phyloP scores from a whole-genome alignment of 2,888 invertebrate genomes.

The Lymantria dispar region DNA sequence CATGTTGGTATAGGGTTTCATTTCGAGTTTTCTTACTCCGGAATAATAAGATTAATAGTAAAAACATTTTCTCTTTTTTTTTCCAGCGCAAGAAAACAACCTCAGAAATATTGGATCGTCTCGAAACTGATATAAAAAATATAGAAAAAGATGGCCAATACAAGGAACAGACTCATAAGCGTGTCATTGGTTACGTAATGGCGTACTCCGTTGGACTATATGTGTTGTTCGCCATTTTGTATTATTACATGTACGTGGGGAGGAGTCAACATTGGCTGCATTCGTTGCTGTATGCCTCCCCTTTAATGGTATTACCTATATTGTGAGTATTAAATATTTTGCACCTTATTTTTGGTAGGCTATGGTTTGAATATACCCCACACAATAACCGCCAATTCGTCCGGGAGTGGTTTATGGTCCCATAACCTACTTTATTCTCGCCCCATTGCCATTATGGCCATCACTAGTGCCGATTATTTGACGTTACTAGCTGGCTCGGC shows the following conservation, averaged over 20 bases:
- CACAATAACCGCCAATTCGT: too few species aligned
- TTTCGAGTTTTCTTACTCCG: too few species aligned
- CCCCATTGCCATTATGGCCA: too few species aligned
- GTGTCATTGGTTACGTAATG: constrained; percentile 90
- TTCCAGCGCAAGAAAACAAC: constrained; percentile 75
- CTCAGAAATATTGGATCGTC: constrained; percentile 83
- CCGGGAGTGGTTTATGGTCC: too few species aligned
- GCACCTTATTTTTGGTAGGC: too few species aligned
- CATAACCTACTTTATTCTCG: too few species aligned
- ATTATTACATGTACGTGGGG: constrained; percentile 92
- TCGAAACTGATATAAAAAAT: constrained; percentile 90
- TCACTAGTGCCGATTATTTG: too few species aligned
- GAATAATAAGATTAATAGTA: too few species aligned
- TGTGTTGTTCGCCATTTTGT: constrained; percentile 86
- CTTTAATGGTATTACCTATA: constrained; percentile 90
- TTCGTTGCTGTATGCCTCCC: constrained; percentile 88
- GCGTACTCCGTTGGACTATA: constrained; percentile 87
- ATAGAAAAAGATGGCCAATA: constrained; percentile 91
- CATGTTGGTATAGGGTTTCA: too few species aligned
- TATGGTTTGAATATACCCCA: too few species aligned
- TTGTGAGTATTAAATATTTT: constrained; percentile 84
- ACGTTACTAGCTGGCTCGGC: too few species aligned
- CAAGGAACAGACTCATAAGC: constrained; percentile 91
- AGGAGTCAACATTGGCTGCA: constrained; percentile 87
- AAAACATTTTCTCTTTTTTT: not conserved